Percentiles rank a stretch among this genome's conserved stretches.
These are phyloP conservation scores for Oreocharis arfaki DNA, from an alignment of 2,113 vertebrate species.

Conservation along the genomic window DNA sequence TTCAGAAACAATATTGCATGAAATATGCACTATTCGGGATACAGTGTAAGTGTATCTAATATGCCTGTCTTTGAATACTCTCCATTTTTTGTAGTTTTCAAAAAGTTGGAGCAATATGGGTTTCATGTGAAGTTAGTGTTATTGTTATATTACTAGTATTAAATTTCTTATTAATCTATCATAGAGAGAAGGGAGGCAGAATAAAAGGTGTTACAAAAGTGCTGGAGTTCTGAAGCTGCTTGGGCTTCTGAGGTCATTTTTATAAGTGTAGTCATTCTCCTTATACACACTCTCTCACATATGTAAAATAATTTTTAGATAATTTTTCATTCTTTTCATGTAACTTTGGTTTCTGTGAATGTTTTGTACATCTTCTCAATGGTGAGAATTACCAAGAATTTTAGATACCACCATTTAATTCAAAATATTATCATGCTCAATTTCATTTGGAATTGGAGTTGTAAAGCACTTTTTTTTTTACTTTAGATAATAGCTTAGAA, in stretches of 20 bases:
- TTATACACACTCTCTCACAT: not conserved
- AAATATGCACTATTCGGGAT: not conserved
- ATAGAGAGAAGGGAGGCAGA: not conserved
- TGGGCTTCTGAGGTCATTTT: not conserved
- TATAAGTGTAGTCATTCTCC: not conserved
- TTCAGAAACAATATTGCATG: not conserved
- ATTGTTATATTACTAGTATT: not conserved
- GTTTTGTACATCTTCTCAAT: not conserved
- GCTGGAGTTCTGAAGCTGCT: not conserved
- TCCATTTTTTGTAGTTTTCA: not conserved
- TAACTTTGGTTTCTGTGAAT: not conserved
- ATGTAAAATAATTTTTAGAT: not conserved
- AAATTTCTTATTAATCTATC: constrained; percentile 16
- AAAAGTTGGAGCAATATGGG: not conserved
- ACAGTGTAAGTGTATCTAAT: not conserved
- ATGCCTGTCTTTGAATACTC: constrained; percentile 12
- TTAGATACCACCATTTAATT: not conserved
- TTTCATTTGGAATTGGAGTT: not conserved
- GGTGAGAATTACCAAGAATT: not conserved
- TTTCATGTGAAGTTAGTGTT: not conserved
- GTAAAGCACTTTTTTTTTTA: not conserved
- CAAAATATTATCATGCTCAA: not conserved
- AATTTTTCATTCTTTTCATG: not conserved
- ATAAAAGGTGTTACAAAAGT: not conserved
- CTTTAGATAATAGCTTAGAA: not conserved